phyloP scores from a whole-genome alignment of 1,140 invertebrate species.

The Agrilus planipennis region DNA sequence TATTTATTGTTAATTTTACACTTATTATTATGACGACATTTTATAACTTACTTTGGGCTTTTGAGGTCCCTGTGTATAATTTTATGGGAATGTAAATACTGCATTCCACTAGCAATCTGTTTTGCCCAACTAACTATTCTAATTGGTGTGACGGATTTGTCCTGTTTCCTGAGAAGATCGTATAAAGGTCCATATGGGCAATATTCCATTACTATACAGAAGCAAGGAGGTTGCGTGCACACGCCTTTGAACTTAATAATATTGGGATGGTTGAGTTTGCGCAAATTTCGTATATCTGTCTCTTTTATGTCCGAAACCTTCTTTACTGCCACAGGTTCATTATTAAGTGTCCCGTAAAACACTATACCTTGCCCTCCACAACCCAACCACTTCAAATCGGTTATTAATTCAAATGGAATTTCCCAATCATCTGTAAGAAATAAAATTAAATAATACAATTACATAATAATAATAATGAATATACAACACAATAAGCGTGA shows the following conservation, averaged over 20 bases:
- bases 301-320: conserved; percentile 89
- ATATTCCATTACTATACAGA: conserved; percentile 96
- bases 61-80: conserved; percentile 97
- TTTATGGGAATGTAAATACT: conserved; percentile 90
- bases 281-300: conserved; percentile 87
- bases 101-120: conserved; percentile 93
- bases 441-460: too few species aligned
- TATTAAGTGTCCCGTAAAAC: conserved; percentile 76
- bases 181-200: conserved; percentile 92
- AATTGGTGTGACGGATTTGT: conserved; percentile 64
- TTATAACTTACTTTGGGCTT: conserved; percentile 91
- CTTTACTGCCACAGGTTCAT: conserved; percentile 88
- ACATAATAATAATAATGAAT: too few species aligned
- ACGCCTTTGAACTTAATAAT: conserved; percentile 86
- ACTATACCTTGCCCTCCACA: conserved; percentile 94
- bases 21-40: too few species aligned
- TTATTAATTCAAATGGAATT: conserved; percentile 86
- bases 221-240: conserved; percentile 76
- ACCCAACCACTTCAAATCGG: conserved; percentile 84
- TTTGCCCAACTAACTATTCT: conserved; percentile 86
- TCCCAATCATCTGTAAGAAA: conserved; percentile 72
- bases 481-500: too few species aligned
- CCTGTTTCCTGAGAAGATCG: conserved; percentile 67
- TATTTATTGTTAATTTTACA: too few species aligned
- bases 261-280: conserved; percentile 92